phyloP scores from a whole-genome alignment of 2,113 vertebrate species.

The Odocoileus virginianus region DNA sequence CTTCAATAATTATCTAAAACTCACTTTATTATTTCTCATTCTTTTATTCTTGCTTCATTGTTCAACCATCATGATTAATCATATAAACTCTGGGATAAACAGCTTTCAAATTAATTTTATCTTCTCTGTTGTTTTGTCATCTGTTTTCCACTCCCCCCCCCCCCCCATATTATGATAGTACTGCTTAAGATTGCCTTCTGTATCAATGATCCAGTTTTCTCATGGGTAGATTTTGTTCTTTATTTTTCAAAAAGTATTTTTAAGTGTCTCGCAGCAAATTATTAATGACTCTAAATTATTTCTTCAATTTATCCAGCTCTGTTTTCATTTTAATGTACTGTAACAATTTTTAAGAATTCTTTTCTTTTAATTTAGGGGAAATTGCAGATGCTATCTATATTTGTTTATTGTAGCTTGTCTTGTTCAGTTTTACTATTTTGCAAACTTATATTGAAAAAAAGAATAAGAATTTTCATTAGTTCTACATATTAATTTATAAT shows the following conservation, averaged over 20 bases:
- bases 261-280: background rate
- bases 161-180: background rate
- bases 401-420: background rate
- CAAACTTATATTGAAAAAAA: background rate
- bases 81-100: background rate
- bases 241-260: background rate
- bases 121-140: background rate
- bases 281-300: background rate
- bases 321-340: background rate
- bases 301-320: background rate
- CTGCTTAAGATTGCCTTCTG: background rate
- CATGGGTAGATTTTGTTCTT: background rate
- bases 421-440: background rate
- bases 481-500: background rate
- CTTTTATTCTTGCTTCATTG: background rate
- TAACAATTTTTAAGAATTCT: background rate
- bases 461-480: background rate
- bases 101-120: background rate
- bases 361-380: background rate
- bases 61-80: background rate
- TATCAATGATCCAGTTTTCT: background rate
- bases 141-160: background rate
- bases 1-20: background rate
- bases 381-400: background rate
- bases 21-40: background rate